These are phyloP conservation scores for Trogon melanurus DNA, from an alignment of 2,113 vertebrate genomes.

Conservation along the genomic window DNA sequence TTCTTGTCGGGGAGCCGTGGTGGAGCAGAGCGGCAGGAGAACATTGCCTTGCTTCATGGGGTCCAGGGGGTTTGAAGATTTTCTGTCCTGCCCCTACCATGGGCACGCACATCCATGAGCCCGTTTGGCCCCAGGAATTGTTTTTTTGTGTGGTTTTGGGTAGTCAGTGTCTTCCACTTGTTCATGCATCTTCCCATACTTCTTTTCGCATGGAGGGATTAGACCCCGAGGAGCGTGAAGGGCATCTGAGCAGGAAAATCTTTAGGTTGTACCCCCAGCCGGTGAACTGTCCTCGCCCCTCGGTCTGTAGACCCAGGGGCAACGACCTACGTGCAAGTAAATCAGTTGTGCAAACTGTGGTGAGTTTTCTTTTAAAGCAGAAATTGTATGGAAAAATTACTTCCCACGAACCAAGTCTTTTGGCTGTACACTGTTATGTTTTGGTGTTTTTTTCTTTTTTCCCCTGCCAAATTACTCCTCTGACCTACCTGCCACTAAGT, in stretches of 20 bases:
- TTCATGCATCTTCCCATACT: not conserved
- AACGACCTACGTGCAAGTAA: rapidly evolving
- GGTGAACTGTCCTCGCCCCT: not conserved
- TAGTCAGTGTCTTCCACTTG: not conserved
- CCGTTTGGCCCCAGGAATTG: not conserved
- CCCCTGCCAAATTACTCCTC: not conserved
- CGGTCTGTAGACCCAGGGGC: not conserved
- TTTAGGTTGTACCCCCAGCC: not conserved
- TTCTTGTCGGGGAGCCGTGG: not conserved
- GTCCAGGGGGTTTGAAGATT: not conserved
- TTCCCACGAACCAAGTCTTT: not conserved
- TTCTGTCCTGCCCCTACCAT: not conserved
- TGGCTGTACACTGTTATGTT: not conserved
- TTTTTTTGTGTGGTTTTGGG: not conserved
- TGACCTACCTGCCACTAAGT: not conserved
- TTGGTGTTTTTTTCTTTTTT: not conserved
- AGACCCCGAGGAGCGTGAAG: not conserved
- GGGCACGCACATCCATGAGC: rapidly evolving
- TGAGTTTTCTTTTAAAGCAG: not conserved
- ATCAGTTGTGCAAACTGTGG: not conserved
- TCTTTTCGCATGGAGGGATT: not conserved
- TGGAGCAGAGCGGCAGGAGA: not conserved
- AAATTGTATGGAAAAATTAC: not conserved
- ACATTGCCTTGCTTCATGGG: not conserved
- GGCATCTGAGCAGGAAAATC: not conserved